These are phyloP conservation scores for Diadumene lineata DNA, from an alignment of 92 coral and sea anemone genomes.

Conservation along the genomic window DNA sequence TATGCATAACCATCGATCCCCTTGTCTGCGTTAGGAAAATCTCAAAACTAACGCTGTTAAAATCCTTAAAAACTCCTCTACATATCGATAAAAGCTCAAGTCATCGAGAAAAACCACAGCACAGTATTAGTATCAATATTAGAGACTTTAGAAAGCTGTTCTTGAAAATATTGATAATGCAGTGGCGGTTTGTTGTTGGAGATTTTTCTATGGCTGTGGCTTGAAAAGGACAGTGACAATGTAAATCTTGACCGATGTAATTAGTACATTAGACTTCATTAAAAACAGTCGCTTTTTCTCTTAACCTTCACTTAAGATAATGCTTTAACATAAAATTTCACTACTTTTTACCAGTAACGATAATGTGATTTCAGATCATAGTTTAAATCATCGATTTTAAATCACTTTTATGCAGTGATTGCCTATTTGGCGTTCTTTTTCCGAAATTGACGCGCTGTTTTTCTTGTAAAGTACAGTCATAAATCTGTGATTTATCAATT, in stretches of 20 bases:
- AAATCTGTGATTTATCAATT: not conserved
- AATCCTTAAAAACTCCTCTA: not conserved
- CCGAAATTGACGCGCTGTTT: not conserved
- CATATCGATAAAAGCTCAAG: too few species aligned
- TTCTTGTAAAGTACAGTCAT: too few species aligned
- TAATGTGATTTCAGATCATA: too few species aligned
- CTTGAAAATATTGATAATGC: slow-evolving; percentile 11
- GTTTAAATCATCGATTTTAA: too few species aligned
- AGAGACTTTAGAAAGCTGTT: not conserved
- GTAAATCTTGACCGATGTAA: slow-evolving; percentile 40
- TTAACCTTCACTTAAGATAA: slow-evolving; percentile 19
- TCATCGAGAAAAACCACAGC: not conserved
- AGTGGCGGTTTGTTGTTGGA: slow-evolving; percentile 6
- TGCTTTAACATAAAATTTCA: too few species aligned
- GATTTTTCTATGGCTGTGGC: slow-evolving; percentile 21
- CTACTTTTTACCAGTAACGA: too few species aligned
- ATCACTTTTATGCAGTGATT: not conserved
- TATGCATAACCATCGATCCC: slow-evolving; percentile 14
- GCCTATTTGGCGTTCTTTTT: not conserved
- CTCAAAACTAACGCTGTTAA: not conserved
- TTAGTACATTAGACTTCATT: slow-evolving; percentile 80
- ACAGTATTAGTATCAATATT: not conserved
- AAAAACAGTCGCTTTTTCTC: slow-evolving; percentile 54
- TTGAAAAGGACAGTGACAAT: slow-evolving; percentile 24
- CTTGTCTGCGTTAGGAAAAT: not conserved